Base-by-base conservation (phyloP, 2,113 vertebrate genomes). In the Cervus canadensis region DNA sequence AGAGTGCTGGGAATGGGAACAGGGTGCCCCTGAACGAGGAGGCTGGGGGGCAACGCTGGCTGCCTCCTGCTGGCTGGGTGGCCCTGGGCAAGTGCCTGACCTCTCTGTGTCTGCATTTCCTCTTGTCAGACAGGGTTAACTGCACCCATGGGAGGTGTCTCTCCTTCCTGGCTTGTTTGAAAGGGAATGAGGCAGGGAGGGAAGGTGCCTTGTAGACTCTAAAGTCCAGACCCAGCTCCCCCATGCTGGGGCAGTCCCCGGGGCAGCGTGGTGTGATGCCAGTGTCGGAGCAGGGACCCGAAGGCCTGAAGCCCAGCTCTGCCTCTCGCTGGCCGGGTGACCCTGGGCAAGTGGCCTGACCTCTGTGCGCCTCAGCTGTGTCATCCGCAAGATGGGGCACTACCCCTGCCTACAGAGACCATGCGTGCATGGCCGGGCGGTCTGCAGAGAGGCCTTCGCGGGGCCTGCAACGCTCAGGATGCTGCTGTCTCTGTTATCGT, bases 11-110 rank as follows among this genome's bases (percentile, higher is more conserved):
- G 62, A 50, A 43, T 78, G 6, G 28, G 89, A 5, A 17, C 40
- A 52, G 26, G 13, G 0, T 0, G 1, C 36, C n/a, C 30, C 57
- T 1, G 36, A 36, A 36, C 0, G 0, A 43, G 76, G 23, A 50
- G 15, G 8, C 13, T 0, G 1, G 16, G 71, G 79, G 45, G 7
- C 4, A 8, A 6, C 0, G n/a, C 52, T 23, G 28, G 19, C 57
- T 14, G 40, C 13, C 62, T 56, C 23, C 81, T 6, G 19, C n/a
- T 11, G 23, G 26, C 94, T 86, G 83, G 43, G 92, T 33, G 60
- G 48, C 90, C 60, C 59, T 6, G 45, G 91, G 4, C 23, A 16
- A 13, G 8, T 26, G 12, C 60, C 23, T 30, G 30, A 48, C 57
- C 15, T 64, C 45, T 95, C 74, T 85, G 67, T 50, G 76, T 71